Evolutionary conservation across 2,888 invertebrate species (phyloP), one percentile per base, ranked within the genome.

Genomic region (Allacma fusca): DNA sequence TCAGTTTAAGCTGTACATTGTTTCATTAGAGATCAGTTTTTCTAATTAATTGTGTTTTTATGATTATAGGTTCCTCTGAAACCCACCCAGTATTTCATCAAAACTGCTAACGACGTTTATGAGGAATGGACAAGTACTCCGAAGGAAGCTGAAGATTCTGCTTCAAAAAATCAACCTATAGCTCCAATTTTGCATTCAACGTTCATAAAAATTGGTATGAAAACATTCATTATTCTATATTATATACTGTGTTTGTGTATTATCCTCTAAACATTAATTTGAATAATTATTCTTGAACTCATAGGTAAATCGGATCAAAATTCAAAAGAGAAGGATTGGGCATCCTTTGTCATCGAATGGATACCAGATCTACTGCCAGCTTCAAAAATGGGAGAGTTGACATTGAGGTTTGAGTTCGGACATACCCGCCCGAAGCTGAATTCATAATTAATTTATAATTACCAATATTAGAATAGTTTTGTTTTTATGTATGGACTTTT

Each of bases 321-420:
- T 21, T 1, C 12, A 19, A 40, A 28, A 40, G 70, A 89, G 85
- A 87, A 88, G 76, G 89, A 91, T 70, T 90, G 90, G 80, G 91
- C 89, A 76, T 91, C 91, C 23, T 91, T 94, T 85, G 87, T 91
- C 34, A 90, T 94, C 64, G 92, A 93, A 85, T 94, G 94, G 94
- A 91, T 91, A 78, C 92, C 93, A 0, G 91, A 92, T 85, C 90
- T 92, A 75, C 88, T 92, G 73, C 91, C 91, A 7, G 87, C 89
- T 80, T 91, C 91, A 44, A 90, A 91, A 83, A 91, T 93, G 80
- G 94, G 94, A 9, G 91, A 93, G 85, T 87, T 94, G 77, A 89
- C 91, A 80, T 88, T 94, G 75, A 90, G 90, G 82, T 93, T 93
- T 85, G 91, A 92, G 85, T 91, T 91, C 85, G 92, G 92, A 64